These are phyloP conservation scores for Columba janthina DNA, from an alignment of 2,113 vertebrate species.

Conservation along the genomic window DNA sequence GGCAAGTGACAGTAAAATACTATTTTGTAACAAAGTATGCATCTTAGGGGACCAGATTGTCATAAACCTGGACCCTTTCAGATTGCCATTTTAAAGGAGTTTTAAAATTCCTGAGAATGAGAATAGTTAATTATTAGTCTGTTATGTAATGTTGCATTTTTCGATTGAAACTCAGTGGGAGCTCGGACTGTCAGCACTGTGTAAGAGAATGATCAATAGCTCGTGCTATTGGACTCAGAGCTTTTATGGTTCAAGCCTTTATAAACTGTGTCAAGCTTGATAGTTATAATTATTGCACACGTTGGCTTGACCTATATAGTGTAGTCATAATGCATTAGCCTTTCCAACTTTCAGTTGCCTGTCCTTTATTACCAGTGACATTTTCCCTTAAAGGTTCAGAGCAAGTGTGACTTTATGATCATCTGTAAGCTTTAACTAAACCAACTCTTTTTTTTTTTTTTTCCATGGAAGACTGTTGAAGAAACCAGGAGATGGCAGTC, in stretches of 20 bases:
- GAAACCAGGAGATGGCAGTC: conserved; percentile 73
- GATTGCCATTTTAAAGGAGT: background rate
- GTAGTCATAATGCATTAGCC: conserved; percentile 38
- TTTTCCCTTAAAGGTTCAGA: conserved; percentile 63
- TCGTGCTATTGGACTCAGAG: background rate
- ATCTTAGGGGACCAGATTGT: background rate
- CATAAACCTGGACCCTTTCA: background rate
- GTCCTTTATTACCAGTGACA: conserved; percentile 63
- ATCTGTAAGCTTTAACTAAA: conserved; percentile 24
- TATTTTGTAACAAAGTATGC: background rate
- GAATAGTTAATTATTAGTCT: background rate
- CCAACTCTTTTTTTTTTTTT: background rate
- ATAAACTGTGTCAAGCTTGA: conserved; percentile 39
- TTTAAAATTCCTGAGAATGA: background rate
- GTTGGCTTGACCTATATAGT: conserved; percentile 20
- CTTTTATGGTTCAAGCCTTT: conserved; percentile 8
- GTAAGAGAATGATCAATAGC: background rate
- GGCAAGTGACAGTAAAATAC: background rate
- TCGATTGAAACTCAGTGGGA: background rate
- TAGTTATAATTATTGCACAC: conserved; percentile 47
- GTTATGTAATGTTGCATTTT: background rate
- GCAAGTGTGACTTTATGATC: conserved; percentile 47
- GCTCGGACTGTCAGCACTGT: background rate
- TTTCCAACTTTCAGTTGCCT: conserved; percentile 8
- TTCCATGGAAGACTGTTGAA: background rate